These are phyloP conservation scores for Lophochroa leadbeateri DNA, from an alignment of 2,113 vertebrate genomes.

Conservation along the genomic window DNA sequence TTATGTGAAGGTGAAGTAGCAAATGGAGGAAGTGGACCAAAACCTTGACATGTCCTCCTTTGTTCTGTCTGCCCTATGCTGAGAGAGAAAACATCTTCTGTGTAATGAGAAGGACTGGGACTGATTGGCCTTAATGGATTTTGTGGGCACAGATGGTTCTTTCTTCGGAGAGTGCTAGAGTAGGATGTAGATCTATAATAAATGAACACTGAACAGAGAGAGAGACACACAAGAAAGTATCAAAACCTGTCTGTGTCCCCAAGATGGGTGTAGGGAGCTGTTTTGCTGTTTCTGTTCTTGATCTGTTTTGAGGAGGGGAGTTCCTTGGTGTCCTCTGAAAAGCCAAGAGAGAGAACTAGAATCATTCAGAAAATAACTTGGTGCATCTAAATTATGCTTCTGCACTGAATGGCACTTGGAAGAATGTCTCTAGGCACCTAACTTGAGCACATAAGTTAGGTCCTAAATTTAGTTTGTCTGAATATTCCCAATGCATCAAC, in stretches of 20 bases:
- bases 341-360: not conserved
- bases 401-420: not conserved
- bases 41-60: not conserved
- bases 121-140: not conserved
- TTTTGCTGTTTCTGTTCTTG: not conserved
- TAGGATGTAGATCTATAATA: not conserved
- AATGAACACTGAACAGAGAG: not conserved
- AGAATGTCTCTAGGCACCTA: not conserved
- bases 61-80: not conserved
- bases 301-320: not conserved
- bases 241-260: not conserved
- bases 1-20: not conserved
- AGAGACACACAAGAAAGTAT: not conserved
- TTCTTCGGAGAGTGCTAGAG: not conserved
- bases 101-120: fast-evolving
- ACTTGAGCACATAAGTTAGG: not conserved
- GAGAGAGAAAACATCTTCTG: not conserved
- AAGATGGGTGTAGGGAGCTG: not conserved
- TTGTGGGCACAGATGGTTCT: not conserved
- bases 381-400: not conserved
- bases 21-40: not conserved
- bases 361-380: not conserved
- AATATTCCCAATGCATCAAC: not conserved
- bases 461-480: not conserved
- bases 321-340: not conserved